Conservation (phyloP, 2,113 vertebrate species). For the Equus quagga region DNA sequence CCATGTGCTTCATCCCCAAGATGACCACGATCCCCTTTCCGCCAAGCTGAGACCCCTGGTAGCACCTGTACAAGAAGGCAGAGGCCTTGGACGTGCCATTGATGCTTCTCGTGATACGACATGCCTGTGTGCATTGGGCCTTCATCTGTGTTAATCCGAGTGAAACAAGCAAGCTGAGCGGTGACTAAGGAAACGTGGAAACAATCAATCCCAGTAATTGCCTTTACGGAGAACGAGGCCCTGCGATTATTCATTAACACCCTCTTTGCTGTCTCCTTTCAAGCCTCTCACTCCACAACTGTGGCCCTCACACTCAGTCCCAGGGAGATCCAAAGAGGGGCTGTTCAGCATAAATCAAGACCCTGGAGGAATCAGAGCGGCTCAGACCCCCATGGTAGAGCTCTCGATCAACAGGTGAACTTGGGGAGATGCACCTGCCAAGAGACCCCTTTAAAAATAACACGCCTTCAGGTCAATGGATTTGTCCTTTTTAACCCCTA, state of each 20-base stretch:
- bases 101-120: background rate
- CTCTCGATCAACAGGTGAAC: background rate
- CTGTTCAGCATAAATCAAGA: background rate
- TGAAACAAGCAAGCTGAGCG: conserved; percentile 16
- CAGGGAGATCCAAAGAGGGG: background rate
- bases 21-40: background rate
- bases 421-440: background rate
- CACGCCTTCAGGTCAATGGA: background rate
- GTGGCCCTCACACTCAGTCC: background rate
- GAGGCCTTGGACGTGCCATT: background rate
- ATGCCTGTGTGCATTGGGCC: background rate
- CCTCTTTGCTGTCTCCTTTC: conserved; percentile 20
- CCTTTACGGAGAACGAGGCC: background rate
- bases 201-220: conserved; percentile 70
- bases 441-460: conserved; percentile 6
- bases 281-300: background rate
- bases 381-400: background rate
- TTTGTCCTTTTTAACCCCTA: background rate
- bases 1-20: no score
- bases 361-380: background rate
- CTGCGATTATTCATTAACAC: conserved; percentile 33
- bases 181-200: conserved; percentile 68
- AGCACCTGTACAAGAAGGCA: background rate
- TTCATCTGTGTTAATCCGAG: conserved; percentile 7
- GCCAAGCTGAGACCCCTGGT: background rate